A percentile compares a stretch with the other conserved stretches of the same genome.
phyloP scores from a whole-genome alignment of 2,113 vertebrate genomes.

The Rattus rattus region DNA sequence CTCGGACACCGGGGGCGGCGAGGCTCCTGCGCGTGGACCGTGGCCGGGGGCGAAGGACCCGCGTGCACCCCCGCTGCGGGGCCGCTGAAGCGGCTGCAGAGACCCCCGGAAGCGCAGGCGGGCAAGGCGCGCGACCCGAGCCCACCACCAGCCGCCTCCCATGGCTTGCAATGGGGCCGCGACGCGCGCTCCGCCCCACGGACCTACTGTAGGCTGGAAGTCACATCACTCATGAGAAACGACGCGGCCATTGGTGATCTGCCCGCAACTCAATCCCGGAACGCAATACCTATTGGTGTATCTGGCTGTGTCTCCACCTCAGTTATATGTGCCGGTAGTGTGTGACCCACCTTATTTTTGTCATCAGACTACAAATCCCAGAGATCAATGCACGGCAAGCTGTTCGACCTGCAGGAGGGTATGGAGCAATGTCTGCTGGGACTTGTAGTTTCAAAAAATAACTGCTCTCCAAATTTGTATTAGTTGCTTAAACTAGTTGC shows the following conservation, averaged over 20 bases:
- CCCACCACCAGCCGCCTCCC: constrained; percentile 83
- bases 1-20: constrained; percentile 74
- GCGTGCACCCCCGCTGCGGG: constrained; percentile 72
- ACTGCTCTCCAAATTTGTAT: not conserved
- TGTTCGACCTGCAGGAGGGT: not conserved
- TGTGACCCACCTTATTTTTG: constrained; percentile 15
- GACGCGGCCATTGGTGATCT: not conserved
- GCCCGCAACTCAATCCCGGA: not conserved
- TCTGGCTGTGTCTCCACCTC: constrained; percentile 40
- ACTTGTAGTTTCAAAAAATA: constrained; percentile 61
- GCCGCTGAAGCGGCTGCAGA: constrained; percentile 71
- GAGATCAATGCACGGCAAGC: not conserved
- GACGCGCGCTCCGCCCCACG: constrained; percentile 10
- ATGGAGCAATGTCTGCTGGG: not conserved
- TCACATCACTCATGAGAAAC: not conserved
- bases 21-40: constrained; percentile 60
- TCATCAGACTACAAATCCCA: constrained; percentile 64
- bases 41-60: constrained; percentile 75
- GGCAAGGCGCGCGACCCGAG: constrained; percentile 77
- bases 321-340: constrained; percentile 67
- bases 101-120: constrained; percentile 76
- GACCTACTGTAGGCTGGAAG: constrained; percentile 31
- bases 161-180: constrained; percentile 63
- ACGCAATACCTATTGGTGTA: constrained; percentile 56
- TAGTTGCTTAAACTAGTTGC: not conserved